phyloP scores from a whole-genome alignment of 2,797 vertebrate species.

The Chelmon rostratus region DNA sequence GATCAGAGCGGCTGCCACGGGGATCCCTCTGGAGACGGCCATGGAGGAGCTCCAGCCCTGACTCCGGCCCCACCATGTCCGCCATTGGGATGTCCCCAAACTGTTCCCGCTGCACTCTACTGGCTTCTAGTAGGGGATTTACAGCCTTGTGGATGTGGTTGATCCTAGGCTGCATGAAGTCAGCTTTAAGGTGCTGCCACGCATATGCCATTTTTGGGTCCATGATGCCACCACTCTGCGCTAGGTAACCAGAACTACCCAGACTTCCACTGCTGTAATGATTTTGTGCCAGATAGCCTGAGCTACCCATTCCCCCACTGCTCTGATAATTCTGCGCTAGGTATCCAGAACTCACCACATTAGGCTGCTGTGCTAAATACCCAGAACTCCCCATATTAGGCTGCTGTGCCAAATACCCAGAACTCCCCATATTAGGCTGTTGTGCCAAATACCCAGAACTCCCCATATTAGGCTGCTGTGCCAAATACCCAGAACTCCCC shows the following conservation, averaged over 20 bases:
- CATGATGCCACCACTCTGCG: conserved; percentile 82
- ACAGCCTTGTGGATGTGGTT: conserved; percentile 89
- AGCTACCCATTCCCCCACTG: conserved; percentile 78
- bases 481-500: conserved; percentile 64
- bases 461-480: conserved; percentile 60
- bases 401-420: conserved; percentile 59
- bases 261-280: conserved; percentile 87
- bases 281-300: conserved; percentile 84
- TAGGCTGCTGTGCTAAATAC: conserved; percentile 68
- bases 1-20: conserved; percentile 85
- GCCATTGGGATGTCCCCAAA: conserved; percentile 83
- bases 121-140: conserved; percentile 79
- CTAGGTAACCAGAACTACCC: conserved; percentile 79
- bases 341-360: conserved; percentile 74
- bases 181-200: conserved; percentile 90
- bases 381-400: conserved; percentile 70
- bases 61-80: conserved; percentile 81
- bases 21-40: conserved; percentile 86
- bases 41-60: conserved; percentile 83
- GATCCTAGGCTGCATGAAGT: conserved; percentile 91
- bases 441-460: conserved; percentile 72
- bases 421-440: conserved; percentile 61
- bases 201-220: conserved; percentile 86
- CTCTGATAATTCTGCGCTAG: conserved; percentile 80
- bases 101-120: conserved; percentile 73